These are phyloP conservation scores for Lepidurus packardi DNA, from an alignment of 1,140 invertebrate species.

Conservation along the genomic window DNA sequence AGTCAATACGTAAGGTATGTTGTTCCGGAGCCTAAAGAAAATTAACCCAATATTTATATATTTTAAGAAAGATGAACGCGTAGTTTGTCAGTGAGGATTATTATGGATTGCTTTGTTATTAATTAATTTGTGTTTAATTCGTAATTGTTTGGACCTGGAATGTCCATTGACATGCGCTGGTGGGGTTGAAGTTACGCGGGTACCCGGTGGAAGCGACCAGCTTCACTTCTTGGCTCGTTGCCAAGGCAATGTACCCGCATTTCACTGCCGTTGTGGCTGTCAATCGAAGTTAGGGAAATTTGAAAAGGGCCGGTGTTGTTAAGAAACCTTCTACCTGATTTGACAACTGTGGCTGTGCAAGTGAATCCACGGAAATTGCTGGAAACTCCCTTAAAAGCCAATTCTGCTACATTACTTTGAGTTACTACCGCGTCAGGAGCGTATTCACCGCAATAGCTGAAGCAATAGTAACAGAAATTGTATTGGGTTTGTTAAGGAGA, in stretches of 20 bases:
- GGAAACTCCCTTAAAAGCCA: not conserved
- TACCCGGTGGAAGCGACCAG: not conserved
- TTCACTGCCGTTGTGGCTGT: not conserved
- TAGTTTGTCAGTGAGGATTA: not conserved
- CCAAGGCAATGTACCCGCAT: not conserved
- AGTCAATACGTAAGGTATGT: not conserved
- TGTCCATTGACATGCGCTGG: not conserved
- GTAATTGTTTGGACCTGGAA: not conserved
- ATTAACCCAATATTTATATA: not conserved
- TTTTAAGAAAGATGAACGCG: not conserved
- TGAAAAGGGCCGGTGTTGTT: not conserved
- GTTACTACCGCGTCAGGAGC: not conserved
- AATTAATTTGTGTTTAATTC: not conserved
- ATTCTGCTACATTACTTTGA: not conserved
- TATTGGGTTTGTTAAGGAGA: not conserved
- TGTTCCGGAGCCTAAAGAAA: not conserved
- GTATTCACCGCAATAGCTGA: not conserved
- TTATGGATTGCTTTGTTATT: no score
- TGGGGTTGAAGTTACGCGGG: not conserved
- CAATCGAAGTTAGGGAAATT: not conserved
- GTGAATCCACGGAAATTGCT: not conserved
- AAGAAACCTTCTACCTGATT: not conserved
- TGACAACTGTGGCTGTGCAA: not conserved
- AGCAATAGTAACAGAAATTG: not conserved
- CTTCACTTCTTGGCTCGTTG: not conserved